Evolutionary conservation across 2,113 vertebrate genomes (phyloP), one percentile per base, ranked within the genome.

Genomic region (Ahaetulla prasina): DNA sequence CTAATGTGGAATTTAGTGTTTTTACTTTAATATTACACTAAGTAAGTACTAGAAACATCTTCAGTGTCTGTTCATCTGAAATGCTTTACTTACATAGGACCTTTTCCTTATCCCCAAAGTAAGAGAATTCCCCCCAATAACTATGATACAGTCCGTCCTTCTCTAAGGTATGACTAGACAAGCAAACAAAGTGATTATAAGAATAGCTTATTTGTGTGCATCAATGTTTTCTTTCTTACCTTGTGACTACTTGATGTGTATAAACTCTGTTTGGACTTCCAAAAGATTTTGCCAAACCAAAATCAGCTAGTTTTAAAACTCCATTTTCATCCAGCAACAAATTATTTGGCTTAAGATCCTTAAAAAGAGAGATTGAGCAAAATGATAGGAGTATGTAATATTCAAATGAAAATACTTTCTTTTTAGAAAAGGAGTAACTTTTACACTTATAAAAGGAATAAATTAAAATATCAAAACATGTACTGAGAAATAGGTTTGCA

Each of bases 271-370:
- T 99, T 4, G 99, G 99, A 93, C 99, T 99, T 91, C 99, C 99
- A 95, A 99, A 99, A 57, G 99, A 98, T 95, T 99, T 99, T 89
- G 99, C 99, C 93, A 99, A 96, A 94, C 99, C 99, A 97, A 99
- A 99, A 96, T 99, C 99, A 93, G 99, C 99, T 95, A 99, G 97
- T 97, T 99, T 99, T 94, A 99, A 96, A 94, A 99, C 98, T 0
- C 99, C 99, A 74, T 96, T 99, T 95, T 98, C 99, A 96, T 99
- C 99, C 87, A 99, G 94, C 92, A 99, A 95, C 94, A 99, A 97
- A 94, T 99, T 99, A 97, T 99, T 99, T 93, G 99, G 99, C 95
- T 99, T 99, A 92, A 99, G 97, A 97, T 99, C 99, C 99, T 99
- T 87, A 12, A 23, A 96, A 87, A 94, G 94, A 95, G 49, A 53